A percentile compares a stretch with the other conserved stretches of the same genome.
phyloP scores from a whole-genome alignment of 2,113 vertebrate species.

The Aythya baeri region DNA sequence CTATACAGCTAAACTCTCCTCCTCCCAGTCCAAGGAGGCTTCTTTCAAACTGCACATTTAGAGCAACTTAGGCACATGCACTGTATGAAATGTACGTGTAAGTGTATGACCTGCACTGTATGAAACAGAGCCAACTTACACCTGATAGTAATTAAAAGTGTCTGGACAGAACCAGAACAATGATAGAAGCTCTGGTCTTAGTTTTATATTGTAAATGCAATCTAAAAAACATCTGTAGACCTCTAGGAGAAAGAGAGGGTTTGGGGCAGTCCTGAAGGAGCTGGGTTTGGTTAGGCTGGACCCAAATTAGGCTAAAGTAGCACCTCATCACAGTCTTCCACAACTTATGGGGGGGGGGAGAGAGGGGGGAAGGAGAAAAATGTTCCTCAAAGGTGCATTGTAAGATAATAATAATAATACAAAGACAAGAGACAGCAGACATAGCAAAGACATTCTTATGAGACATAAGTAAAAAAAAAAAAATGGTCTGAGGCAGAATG shows the following conservation, averaged over 20 bases:
- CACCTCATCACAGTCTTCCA: no score
- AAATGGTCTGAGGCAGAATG: not conserved
- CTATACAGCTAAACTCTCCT: not conserved
- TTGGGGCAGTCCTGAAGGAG: no score
- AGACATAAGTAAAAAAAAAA: not conserved
- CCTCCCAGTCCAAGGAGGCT: not conserved
- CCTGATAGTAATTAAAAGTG: not conserved
- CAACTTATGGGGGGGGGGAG: no score
- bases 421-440: not conserved
- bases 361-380: not conserved
- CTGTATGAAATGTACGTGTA: no score
- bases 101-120: not conserved
- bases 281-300: no score
- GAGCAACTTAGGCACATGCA: not conserved
- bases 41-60: not conserved
- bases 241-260: not conserved
- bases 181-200: not conserved
- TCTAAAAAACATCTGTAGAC: not conserved
- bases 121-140: rapidly evolving
- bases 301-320: no score
- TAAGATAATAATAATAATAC: not conserved
- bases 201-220: not conserved
- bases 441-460: no score
- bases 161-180: not conserved
- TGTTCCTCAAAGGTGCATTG: not conserved